Evolutionary conservation across 2,113 vertebrate genomes (phyloP), one percentile per base, ranked within the genome.

Genomic region (Pedionomus torquatus): DNA sequence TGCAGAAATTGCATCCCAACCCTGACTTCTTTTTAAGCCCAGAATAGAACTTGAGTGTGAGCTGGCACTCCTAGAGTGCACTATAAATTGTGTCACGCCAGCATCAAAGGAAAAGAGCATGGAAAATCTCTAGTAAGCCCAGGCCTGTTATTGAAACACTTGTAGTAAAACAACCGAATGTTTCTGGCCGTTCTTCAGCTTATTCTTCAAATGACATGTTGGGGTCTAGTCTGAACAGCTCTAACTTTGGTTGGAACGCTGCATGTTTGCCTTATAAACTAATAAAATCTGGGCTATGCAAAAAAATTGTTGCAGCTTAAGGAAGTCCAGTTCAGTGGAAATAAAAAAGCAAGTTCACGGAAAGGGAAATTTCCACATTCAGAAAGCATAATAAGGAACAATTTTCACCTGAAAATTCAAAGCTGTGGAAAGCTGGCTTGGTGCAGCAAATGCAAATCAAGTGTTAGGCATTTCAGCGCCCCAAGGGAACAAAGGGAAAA

Each of bases 331-430:
- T 35, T 81, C 43, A 51, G 58, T 48, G 63, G 65, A 83, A 55
- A 55, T 81, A 71, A 86, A 33, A 68, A 69, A 82, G 28, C 70
- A 87, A 88, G 51, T 60, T 89, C 54, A 78, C 49, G 68, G 48
- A 89, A 95, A 89, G 24, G 60, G 70, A 94, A 92, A 88, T 85
- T 60, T 86, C 82, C 58, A 76, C 43, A 25, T 94, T 80, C 44
- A 90, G 80, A 92, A 95, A 82, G 57, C 49, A 57, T 82, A 71
- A 71, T 57, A 85, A 83, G 69, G 80, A 94, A 91, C 77, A 89
- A 94, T 95, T 96, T 95, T 82, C 84, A 96, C 91, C 94, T 93
- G 77, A 84, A 97, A 96, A 96, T 87, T 85, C 80, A 74, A 90
- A 82, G 89, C 84, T 60, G 63, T 49, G 58, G 82, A 92, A 80